Conservation (phyloP, 2,797 vertebrate genomes). For the Pipistrellus pygmaeus region DNA sequence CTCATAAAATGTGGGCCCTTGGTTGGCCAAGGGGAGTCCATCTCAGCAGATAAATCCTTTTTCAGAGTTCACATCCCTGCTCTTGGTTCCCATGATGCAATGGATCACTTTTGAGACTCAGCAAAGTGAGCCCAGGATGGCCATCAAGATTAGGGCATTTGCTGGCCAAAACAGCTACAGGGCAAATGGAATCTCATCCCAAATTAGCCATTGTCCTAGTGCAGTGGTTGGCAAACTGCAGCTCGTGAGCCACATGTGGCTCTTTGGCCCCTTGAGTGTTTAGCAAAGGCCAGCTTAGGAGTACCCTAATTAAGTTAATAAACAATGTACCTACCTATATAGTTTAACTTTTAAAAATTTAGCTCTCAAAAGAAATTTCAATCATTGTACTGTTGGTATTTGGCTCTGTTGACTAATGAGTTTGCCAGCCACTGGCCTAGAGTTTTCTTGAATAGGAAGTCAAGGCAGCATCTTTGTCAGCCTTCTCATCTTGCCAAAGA, state of each 20-base stretch:
- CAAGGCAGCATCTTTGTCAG: conserved; percentile 8
- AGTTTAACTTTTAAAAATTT: too few species aligned
- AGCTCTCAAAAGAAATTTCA: too few species aligned
- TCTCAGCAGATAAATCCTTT: background rate
- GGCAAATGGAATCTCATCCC: background rate
- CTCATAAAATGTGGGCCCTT: background rate
- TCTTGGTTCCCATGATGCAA: conserved; percentile 2
- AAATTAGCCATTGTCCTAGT: background rate
- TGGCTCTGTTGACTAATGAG: too few species aligned
- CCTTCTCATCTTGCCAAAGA: background rate
- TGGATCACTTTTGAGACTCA: conserved; percentile 1
- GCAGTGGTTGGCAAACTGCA: too few species aligned
- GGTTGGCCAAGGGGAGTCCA: background rate
- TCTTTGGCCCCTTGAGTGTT: too few species aligned
- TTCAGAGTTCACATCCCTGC: background rate
- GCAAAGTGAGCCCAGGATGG: background rate
- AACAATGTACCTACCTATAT: too few species aligned
- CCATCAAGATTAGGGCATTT: background rate
- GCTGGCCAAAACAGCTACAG: background rate
- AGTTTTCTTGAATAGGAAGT: background rate
- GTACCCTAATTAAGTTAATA: too few species aligned
- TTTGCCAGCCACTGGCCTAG: too few species aligned
- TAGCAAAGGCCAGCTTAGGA: too few species aligned
- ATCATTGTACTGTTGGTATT: too few species aligned
- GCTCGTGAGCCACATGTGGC: too few species aligned